A percentile compares a stretch with the other conserved stretches of the same genome.
Evolutionary conservation across 1,140 invertebrate genomes (phyloP).

Genomic region (Temnothorax nylanderi): DNA sequence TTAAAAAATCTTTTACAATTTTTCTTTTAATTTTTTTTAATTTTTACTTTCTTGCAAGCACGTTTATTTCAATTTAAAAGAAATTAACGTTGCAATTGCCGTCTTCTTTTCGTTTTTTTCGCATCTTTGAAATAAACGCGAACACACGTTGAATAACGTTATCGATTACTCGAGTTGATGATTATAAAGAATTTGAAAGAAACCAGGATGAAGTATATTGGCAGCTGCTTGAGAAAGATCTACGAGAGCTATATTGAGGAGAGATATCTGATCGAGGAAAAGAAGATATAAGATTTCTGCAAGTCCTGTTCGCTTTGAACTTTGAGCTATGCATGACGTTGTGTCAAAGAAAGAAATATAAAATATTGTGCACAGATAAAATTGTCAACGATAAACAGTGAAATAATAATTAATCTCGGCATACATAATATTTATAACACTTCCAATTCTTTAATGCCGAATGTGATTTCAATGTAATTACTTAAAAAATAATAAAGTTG

Average conservation of each 20-base stretch:
- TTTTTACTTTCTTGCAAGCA: neutral
- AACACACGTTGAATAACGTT: neutral
- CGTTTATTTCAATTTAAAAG: neutral
- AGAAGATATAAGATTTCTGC: neutral
- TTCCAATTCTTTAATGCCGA: neutral
- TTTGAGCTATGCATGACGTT: neutral
- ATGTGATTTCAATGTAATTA: neutral
- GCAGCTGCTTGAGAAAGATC: conserved; percentile 17
- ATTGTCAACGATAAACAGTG: neutral
- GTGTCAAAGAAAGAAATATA: neutral
- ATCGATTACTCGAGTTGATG: conserved; percentile 53
- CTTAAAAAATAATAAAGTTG: neutral
- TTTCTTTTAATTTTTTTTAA: neutral
- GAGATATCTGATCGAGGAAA: neutral
- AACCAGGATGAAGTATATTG: neutral
- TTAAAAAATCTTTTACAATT: neutral
- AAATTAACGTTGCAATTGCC: neutral
- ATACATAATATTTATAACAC: neutral
- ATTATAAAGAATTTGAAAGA: conserved; percentile 32
- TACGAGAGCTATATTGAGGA: neutral
- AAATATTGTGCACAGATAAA: neutral
- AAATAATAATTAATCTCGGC: neutral
- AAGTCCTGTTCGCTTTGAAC: neutral
- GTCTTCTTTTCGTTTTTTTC: neutral
- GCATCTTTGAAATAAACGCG: conserved; percentile 25